Evolutionary conservation across 2,113 vertebrate species (phyloP), one percentile per base, ranked within the genome.

Genomic region (Thunnus thynnus): DNA sequence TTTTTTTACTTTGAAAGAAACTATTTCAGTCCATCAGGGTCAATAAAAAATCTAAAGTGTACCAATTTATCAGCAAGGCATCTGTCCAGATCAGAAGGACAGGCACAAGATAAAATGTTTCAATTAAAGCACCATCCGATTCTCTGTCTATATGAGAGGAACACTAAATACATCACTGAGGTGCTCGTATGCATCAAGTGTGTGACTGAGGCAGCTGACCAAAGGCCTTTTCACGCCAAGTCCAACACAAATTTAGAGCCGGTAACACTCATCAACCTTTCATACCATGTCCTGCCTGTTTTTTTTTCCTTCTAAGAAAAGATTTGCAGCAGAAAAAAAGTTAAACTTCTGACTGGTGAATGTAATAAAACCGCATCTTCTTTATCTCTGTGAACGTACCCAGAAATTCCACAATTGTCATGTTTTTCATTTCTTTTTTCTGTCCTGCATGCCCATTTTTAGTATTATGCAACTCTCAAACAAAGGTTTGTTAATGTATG

Each of bases 91-190:
- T 82, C 68, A 60, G 46, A 20, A 54, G 54, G 71, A 83, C 50
- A 73, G 65, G 61, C 55, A 74, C 63, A 88, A 86, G 84, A 90
- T 72, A 74, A 77, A 88, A 88, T 72, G 80, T 83, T 88, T 88
- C 77, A 85, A 85, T 82, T 84, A 80, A 83, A 76, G 66, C 61
- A 25, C 69, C 30, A 27, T 66, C 48, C 8, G 16, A 56, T 58
- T 51, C 72, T 50, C 51, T 82, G 46, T 80, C 32, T 67, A 63
- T 63, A 56, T n/a, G n/a, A 57, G 69, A 47, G 55, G 41, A 75
- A 30, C 69, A 68, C 64, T 74, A 77, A 76, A 75, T 78, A 84
- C 61, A 75, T 72, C 80, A 76, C 36, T 20, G 52, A 82, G 62
- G 51, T 20, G 67, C 62, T 73, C 47, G n/a, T 25, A 71, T 1